Percentiles rank a stretch among this genome's conserved stretches.
phyloP scores from a whole-genome alignment of 2,888 invertebrate genomes.

The Salticus scenicus region DNA sequence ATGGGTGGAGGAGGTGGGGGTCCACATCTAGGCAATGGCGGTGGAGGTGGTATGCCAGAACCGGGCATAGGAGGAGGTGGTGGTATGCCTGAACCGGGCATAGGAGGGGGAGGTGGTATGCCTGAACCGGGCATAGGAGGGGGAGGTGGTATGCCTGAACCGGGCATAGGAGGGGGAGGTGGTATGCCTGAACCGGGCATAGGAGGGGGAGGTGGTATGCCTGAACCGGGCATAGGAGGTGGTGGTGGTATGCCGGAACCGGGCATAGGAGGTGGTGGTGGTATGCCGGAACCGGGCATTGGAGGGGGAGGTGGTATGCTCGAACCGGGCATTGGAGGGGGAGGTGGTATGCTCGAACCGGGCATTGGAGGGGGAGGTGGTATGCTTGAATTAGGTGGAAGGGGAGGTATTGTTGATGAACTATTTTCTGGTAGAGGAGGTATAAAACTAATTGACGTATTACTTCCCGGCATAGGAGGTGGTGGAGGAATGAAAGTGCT shows the following conservation, averaged over 20 bases:
- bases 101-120: conserved; percentile 65
- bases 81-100: conserved; percentile 43
- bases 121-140: conserved; percentile 74
- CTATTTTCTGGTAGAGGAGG: conserved; percentile 18
- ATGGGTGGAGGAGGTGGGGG: conserved; percentile 73
- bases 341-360: conserved; percentile 76
- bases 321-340: conserved; percentile 75
- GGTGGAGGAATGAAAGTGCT: conserved; percentile 64
- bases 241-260: conserved; percentile 25
- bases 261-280: conserved; percentile 68
- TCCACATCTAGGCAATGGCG: conserved; percentile 75
- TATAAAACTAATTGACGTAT: conserved; percentile 42
- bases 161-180: conserved; percentile 74
- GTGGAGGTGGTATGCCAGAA: conserved; percentile 76
- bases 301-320: conserved; percentile 67
- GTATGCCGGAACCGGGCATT: conserved; percentile 47
- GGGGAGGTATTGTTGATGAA: conserved; percentile 61
- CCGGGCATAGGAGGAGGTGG: conserved; percentile 74
- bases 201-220: conserved; percentile 74
- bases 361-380: conserved; percentile 74
- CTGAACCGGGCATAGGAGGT: conserved; percentile 55
- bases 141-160: conserved; percentile 76
- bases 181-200: conserved; percentile 72
- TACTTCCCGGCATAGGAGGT: conserved; percentile 54
- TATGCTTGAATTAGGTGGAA: conserved; percentile 52